Conservation (phyloP, 1,140 invertebrate genomes). For the Cydia pomonella region DNA sequence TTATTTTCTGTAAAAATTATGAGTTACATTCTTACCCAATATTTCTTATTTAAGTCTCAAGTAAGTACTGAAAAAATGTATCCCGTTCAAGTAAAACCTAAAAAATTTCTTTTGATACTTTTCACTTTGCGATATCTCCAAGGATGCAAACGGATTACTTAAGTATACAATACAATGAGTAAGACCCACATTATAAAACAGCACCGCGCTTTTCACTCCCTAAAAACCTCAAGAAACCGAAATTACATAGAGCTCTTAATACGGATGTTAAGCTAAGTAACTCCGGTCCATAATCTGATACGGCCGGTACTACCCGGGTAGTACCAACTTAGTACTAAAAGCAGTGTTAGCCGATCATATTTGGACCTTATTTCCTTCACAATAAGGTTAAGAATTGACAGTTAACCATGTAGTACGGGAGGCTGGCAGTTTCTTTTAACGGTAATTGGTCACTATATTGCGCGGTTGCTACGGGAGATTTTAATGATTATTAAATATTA, state of each 20-base stretch:
- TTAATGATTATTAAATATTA: slow-evolving; percentile 11
- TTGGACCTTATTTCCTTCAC: not conserved
- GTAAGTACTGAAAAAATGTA: too few species aligned
- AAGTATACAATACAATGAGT: too few species aligned
- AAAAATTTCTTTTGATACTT: too few species aligned
- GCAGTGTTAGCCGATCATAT: not conserved
- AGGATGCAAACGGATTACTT: too few species aligned
- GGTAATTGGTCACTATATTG: not conserved
- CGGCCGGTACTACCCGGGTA: not conserved
- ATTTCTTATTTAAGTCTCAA: too few species aligned
- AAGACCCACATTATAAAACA: too few species aligned
- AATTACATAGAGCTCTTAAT: slow-evolving; percentile 1
- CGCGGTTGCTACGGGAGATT: not conserved
- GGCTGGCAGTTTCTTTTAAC: not conserved
- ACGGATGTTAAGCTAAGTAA: slow-evolving; percentile 1
- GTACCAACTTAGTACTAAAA: not conserved
- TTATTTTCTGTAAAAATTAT: too few species aligned
- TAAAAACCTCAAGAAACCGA: not conserved
- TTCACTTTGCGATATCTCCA: too few species aligned
- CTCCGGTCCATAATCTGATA: slow-evolving; percentile 5
- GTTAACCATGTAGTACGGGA: not conserved
- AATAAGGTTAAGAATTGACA: not conserved
- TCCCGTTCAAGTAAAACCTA: too few species aligned
- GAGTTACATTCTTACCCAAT: too few species aligned
- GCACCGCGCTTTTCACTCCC: not conserved